phyloP scores from a whole-genome alignment of 2,888 invertebrate species.

The Synergus laeviventris region DNA sequence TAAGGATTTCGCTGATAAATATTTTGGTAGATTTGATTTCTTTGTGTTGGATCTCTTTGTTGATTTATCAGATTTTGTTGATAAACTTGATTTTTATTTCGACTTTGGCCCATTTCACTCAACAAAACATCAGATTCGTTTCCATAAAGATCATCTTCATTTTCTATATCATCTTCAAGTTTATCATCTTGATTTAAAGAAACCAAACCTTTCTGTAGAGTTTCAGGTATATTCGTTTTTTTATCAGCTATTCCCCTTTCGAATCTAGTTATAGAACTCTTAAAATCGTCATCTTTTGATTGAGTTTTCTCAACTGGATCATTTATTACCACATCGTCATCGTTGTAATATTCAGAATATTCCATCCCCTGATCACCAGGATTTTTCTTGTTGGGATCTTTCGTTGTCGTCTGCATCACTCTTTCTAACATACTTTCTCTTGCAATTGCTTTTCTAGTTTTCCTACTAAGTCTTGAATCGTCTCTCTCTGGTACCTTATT shows the following conservation, averaged over 20 bases:
- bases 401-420: conserved; percentile 56
- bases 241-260: conserved; percentile 46
- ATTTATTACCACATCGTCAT: conserved; percentile 47
- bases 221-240: not conserved
- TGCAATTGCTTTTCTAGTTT: not conserved
- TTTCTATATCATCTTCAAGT: not conserved
- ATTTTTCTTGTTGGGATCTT: conserved; percentile 50
- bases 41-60: too few relatives aligned
- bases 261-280: conserved; percentile 49
- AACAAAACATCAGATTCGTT: not conserved
- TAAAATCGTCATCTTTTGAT: conserved; percentile 15
- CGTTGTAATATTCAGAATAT: conserved; percentile 60
- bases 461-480: not conserved
- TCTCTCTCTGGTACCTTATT: not conserved
- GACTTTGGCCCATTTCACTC: not conserved
- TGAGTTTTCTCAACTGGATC: conserved; percentile 47
- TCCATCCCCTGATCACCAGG: conserved; percentile 52
- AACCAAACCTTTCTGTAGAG: not conserved
- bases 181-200: not conserved
- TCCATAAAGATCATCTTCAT: not conserved
- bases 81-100: not conserved
- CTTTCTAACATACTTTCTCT: conserved; percentile 49
- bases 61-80: not conserved
- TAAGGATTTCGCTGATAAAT: not conserved
- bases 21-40: not conserved